A percentile compares a stretch with the other conserved stretches of the same genome.
Evolutionary conservation across 1,140 invertebrate genomes (phyloP).

Genomic region (Rhysida immarginata): DNA sequence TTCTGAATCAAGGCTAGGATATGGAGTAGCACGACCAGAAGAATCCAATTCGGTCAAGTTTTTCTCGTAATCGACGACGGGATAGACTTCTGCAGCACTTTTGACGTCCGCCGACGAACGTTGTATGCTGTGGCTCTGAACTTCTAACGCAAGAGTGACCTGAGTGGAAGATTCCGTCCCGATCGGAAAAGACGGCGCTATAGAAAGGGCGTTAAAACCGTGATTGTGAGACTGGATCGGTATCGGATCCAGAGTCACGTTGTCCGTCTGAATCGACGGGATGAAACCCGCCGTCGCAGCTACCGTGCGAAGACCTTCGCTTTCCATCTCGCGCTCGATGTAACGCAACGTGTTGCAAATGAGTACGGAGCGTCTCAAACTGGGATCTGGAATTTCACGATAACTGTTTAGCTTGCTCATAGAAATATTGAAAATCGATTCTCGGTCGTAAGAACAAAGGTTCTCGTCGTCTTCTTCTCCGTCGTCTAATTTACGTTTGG

Average conservation of each 20-base stretch:
- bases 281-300: constrained; percentile 20
- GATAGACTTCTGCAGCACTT: too few relatives aligned
- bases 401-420: constrained; percentile 81
- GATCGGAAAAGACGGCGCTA: too few relatives aligned
- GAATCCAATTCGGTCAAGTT: constrained; percentile 18
- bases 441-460: constrained; percentile 28
- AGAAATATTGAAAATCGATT: constrained; percentile 79
- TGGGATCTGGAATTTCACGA: constrained; percentile 72
- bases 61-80: constrained; percentile 13
- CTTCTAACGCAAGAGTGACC: too few relatives aligned
- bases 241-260: constrained; percentile 19
- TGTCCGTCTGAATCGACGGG: constrained; percentile 14
- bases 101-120: too few relatives aligned
- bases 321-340: constrained; percentile 78
- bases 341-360: constrained; percentile 84
- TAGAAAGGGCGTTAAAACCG: too few relatives aligned
- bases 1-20: constrained; percentile 12
- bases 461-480: not conserved
- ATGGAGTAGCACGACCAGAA: constrained; percentile 20
- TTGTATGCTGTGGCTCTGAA: too few relatives aligned
- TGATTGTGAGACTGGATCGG: constrained; percentile 12
- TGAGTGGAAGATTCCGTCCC: too few relatives aligned
- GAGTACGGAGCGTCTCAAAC: constrained; percentile 75
- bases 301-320: constrained; percentile 38
- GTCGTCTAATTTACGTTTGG: constrained; percentile 2